Percentiles rank a stretch among this genome's conserved stretches.
phyloP scores from a whole-genome alignment of 2,797 vertebrate genomes.

The Pyrocephalus nanus region DNA sequence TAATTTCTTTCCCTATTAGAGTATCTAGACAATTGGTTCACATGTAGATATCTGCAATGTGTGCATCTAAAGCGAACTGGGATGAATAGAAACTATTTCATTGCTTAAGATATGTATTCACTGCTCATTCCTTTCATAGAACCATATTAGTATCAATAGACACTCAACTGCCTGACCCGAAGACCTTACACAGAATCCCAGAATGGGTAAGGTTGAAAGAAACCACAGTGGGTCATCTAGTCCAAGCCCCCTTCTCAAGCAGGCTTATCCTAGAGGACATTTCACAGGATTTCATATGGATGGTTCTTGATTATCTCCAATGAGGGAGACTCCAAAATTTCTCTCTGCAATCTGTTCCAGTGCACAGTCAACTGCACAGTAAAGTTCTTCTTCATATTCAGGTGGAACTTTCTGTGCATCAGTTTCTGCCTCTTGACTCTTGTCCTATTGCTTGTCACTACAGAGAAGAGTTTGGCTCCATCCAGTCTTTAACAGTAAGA shows the following conservation, averaged over 20 bases:
- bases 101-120: neutral
- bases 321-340: neutral
- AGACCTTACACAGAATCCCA: neutral
- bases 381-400: neutral
- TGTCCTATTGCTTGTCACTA: neutral
- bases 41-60: neutral
- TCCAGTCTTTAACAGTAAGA: neutral
- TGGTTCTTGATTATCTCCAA: neutral
- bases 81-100: neutral
- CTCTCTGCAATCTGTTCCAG: neutral
- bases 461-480: neutral
- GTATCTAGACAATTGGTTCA: neutral
- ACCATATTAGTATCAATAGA: neutral
- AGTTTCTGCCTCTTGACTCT: neutral
- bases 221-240: neutral
- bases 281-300: neutral
- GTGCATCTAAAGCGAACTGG: neutral
- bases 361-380: neutral
- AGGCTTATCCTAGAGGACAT: neutral
- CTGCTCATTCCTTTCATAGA: neutral
- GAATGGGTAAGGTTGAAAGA: neutral
- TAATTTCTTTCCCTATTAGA: neutral
- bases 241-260: neutral
- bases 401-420: neutral
- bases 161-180: accelerated